These are phyloP conservation scores for Catamblyrhynchus diadema DNA, from an alignment of 2,797 vertebrate genomes.

Conservation along the genomic window DNA sequence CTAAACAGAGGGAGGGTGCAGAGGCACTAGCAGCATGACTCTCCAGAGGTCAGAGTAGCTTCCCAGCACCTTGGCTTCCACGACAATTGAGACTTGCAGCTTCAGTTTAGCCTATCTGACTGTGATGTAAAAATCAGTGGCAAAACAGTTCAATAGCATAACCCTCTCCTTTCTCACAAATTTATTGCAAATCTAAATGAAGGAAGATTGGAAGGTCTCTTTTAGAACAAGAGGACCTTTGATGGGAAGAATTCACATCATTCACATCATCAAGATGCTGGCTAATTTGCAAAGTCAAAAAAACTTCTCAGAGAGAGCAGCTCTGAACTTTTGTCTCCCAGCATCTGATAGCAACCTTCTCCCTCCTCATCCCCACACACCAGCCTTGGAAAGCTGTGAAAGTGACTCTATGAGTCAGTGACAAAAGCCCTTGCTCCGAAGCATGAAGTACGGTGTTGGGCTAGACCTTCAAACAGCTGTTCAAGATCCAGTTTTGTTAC, in stretches of 20 bases:
- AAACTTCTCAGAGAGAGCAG: neutral
- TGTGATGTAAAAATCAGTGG: neutral
- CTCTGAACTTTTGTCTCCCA: neutral
- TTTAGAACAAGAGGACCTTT: neutral
- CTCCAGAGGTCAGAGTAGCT: neutral
- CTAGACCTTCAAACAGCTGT: neutral
- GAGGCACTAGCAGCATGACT: neutral
- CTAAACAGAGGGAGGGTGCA: neutral
- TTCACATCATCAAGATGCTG: neutral
- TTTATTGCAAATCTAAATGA: neutral
- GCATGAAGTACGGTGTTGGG: neutral
- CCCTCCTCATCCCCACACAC: neutral
- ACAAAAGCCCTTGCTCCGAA: neutral
- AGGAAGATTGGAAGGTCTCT: neutral
- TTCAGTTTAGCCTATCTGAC: neutral
- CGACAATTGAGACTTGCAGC: neutral
- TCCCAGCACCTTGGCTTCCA: neutral
- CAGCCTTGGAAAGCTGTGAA: neutral
- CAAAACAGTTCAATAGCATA: neutral
- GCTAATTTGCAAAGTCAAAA: neutral
- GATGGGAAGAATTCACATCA: neutral
- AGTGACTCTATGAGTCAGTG: neutral
- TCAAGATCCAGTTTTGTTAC: neutral
- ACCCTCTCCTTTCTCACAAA: neutral
- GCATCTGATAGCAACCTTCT: neutral